phyloP scores from a whole-genome alignment of 1,140 invertebrate species.

The Pomacea maculata region DNA sequence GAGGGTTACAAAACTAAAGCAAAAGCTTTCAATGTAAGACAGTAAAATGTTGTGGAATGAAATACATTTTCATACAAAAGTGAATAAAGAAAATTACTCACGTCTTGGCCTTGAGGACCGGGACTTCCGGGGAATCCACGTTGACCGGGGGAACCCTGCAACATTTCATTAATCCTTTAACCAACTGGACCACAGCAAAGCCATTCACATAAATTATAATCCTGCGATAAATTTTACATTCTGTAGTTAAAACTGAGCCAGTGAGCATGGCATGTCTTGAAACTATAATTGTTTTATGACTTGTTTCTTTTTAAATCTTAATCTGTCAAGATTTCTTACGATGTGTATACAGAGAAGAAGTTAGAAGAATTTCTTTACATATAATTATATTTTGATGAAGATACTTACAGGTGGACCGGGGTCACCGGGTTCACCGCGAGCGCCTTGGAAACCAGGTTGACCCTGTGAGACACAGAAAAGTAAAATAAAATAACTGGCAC shows the following conservation, averaged over 20 bases:
- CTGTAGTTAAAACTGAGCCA: background rate
- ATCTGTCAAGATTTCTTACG: too few species aligned
- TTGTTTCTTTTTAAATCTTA: background rate
- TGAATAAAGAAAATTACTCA: slow-evolving; percentile 27
- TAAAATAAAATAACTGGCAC: background rate
- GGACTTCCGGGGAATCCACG: slow-evolving; percentile 35
- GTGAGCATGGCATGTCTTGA: background rate
- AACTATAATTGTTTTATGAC: background rate
- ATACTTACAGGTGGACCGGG: slow-evolving; percentile 50
- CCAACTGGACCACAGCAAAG: background rate
- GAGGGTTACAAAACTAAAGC: background rate
- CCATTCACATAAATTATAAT: background rate
- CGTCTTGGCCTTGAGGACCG: slow-evolving; percentile 43
- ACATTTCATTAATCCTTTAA: slow-evolving; percentile 2
- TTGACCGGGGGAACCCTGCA: slow-evolving; percentile 28
- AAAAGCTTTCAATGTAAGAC: background rate
- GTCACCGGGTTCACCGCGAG: slow-evolving; percentile 53
- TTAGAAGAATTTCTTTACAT: background rate
- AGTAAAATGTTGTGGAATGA: background rate
- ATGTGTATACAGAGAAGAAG: too few species aligned
- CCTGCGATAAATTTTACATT: background rate
- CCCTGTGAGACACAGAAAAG: slow-evolving; percentile 37
- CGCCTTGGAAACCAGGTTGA: slow-evolving; percentile 51
- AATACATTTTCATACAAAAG: background rate
- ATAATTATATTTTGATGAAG: background rate